These are phyloP conservation scores for Oryctes rhinoceros DNA, from an alignment of 1,140 invertebrate species.

Conservation along the genomic window DNA sequence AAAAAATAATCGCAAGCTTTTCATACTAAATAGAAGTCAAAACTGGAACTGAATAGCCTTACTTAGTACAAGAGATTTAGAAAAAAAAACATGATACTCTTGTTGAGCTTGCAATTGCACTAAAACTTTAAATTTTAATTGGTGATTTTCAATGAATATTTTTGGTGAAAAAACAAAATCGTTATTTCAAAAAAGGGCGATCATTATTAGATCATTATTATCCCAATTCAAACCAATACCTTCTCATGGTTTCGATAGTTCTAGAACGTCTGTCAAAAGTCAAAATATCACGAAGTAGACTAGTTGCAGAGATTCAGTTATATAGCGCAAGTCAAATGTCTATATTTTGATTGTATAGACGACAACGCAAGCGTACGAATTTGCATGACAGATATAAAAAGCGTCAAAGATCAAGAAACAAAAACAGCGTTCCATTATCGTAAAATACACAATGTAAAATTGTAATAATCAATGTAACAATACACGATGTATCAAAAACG, in stretches of 20 bases:
- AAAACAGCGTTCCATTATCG: constrained; percentile 18
- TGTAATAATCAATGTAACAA: constrained; percentile 14
- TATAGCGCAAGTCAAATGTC: constrained; percentile 17
- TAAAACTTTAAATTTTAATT: no score
- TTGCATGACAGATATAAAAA: constrained; percentile 27
- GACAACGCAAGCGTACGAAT: constrained; percentile 30
- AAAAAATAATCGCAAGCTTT: no score
- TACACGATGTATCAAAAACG: no score
- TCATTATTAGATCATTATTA: no score
- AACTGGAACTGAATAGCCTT: no score
- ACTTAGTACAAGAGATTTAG: no score
- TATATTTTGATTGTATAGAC: constrained; percentile 15
- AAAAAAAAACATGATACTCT: no score
- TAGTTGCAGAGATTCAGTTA: constrained; percentile 20
- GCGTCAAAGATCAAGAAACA: constrained; percentile 8
- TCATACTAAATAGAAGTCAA: no score
- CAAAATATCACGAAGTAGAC: background rate
- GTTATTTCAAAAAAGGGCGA: no score
- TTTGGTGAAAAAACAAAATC: no score
- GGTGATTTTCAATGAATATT: no score
- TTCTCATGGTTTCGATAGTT: background rate
- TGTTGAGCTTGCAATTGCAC: no score
- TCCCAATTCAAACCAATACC: constrained; percentile 4
- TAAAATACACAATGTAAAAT: constrained; percentile 32
- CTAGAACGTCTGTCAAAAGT: background rate